Evolutionary conservation across 2,888 invertebrate species (phyloP).

Genomic region (Heterodera filipjevi): DNA sequence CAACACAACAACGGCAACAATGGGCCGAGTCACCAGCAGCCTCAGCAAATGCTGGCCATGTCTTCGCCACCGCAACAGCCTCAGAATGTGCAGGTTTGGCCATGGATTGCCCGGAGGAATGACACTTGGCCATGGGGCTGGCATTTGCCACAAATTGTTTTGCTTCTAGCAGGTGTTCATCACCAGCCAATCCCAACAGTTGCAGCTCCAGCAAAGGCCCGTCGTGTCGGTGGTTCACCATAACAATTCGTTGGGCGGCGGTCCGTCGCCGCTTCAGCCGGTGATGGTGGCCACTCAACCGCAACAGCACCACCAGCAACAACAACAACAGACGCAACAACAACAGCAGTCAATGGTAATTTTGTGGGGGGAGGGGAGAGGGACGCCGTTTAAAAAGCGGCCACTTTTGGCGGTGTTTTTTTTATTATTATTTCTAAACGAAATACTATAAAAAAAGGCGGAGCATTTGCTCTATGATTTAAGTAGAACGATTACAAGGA

Average conservation of each 20-base stretch:
- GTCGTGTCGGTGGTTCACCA: slow-evolving; percentile 3
- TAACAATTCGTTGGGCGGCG: not conserved
- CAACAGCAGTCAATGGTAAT: not conserved
- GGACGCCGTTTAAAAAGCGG: no score
- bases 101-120: no score
- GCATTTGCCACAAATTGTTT: not conserved
- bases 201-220: slow-evolving; percentile 3
- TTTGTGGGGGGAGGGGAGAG: no score
- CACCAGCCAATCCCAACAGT: slow-evolving; percentile 7
- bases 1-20: not conserved
- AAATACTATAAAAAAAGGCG: no score
- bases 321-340: not conserved
- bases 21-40: not conserved
- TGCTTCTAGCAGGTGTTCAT: slow-evolving; percentile 6
- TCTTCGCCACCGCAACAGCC: not conserved
- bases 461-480: no score
- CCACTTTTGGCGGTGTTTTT: no score
- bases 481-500: no score
- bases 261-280: not conserved
- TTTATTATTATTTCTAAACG: no score
- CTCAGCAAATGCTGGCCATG: slow-evolving; percentile 3
- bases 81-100: not conserved
- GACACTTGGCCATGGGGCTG: not conserved
- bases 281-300: not conserved
- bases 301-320: slow-evolving; percentile 2